Evolutionary conservation across 2,113 vertebrate genomes (phyloP), one percentile per base, ranked within the genome.

Genomic region (Lamprologus callipterus): DNA sequence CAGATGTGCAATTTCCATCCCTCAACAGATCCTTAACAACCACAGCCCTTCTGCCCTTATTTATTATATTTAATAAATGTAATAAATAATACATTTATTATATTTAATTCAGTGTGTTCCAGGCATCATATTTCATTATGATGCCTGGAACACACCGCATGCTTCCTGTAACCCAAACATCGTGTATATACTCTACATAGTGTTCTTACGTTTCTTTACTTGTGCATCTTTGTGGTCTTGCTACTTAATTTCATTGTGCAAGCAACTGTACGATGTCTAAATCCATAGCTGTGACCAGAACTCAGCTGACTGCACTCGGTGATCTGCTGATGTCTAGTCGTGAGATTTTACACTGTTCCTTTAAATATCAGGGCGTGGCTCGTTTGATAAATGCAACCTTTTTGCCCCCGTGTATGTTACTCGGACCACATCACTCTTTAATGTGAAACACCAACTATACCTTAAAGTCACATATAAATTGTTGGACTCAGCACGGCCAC

Each of bases 401-500:
- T 31, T 58, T 28, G 14, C 57, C 4, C 26, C 57, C 3, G 8
- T 31, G 57, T 31, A 5, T 60, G 28, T 60, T 60, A 31, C 57
- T 31, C 26, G 8, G 8, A 58, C 14, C 57, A 31, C 26, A 31
- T 60, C 26, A 31, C 14, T 60, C 26, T 60, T 17, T 31, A 60
- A 31, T 60, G 26, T 60, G 26, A 17, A 60, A 60, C 57, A 60
- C 14, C 0, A 5, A 60, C 5, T 31, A 58, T 2, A 58, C 55
- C 13, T 58, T 58, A 33, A 4, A 63, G 58, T 35, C 9, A 19
- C 31, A 35, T 63, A 33, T 63, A 9, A 1, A 10, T 17, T 60
- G 5, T 33, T 60, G 14, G 28, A 7, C 0, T 60, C 28, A 60
- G 58, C 28, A 17, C 2, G 0, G 28, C 9, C 28, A 60, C 8